Conservation (phyloP, 2,113 vertebrate species). For the Columba janthina region DNA sequence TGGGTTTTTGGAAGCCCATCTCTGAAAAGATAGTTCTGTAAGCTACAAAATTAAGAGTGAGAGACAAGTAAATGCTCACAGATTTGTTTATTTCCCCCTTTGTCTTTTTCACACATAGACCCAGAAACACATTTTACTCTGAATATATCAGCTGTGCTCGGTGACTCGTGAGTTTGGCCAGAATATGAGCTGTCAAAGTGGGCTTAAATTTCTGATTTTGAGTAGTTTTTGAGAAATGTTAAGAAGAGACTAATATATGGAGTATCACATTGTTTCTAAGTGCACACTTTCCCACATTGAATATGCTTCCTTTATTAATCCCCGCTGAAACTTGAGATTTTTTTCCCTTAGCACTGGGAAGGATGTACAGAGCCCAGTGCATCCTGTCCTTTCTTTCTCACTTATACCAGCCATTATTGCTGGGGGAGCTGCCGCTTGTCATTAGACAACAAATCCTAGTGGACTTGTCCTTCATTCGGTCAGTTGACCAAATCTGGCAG, state of each 20-base stretch:
- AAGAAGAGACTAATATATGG: not conserved
- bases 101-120: not conserved
- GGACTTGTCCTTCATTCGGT: not conserved
- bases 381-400: not conserved
- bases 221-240: not conserved
- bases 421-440: not conserved
- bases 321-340: not conserved
- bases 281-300: not conserved
- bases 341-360: not conserved
- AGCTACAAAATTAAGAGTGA: not conserved
- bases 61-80: not conserved
- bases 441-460: not conserved
- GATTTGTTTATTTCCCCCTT: not conserved
- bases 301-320: not conserved
- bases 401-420: not conserved
- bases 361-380: not conserved
- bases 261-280: not conserved
- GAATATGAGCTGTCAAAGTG: not conserved
- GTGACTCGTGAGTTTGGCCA: not conserved
- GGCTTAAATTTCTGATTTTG: not conserved
- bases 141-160: not conserved
- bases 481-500: not conserved
- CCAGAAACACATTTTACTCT: not conserved
- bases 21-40: not conserved
- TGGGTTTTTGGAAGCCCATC: not conserved